A percentile compares a stretch with the other conserved stretches of the same genome.
Conservation (phyloP, 2,113 vertebrate species). For the Poeciliopsis turrubarensis region DNA sequence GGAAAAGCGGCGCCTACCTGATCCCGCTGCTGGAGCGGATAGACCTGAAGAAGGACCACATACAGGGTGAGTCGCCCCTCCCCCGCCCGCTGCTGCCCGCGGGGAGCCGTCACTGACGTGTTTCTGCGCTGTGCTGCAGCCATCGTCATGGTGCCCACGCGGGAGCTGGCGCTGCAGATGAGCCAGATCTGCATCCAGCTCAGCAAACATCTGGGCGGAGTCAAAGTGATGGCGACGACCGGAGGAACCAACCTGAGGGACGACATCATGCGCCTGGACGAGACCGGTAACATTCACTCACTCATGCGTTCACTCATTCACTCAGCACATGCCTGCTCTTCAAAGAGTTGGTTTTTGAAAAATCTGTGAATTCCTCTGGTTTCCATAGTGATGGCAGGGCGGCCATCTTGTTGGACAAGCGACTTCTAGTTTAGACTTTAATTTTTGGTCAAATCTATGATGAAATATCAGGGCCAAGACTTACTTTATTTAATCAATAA, state of each 20-base stretch:
- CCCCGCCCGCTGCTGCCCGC: neutral
- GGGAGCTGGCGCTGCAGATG: slow-evolving; percentile 83
- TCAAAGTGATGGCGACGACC: slow-evolving; percentile 84
- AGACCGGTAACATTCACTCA: slow-evolving; percentile 61
- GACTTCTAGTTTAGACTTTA: too few relatives aligned
- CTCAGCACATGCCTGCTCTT: too few relatives aligned
- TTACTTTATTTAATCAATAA: too few relatives aligned
- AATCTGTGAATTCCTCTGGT: too few relatives aligned
- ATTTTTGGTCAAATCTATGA: too few relatives aligned
- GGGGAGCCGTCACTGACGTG: neutral
- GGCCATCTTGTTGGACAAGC: too few relatives aligned
- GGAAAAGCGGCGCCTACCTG: slow-evolving; percentile 84
- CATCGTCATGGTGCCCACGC: slow-evolving; percentile 82
- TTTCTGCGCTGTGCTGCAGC: slow-evolving; percentile 41
- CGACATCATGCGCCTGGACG: slow-evolving; percentile 84
- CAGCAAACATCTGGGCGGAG: slow-evolving; percentile 83
- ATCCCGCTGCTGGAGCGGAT: slow-evolving; percentile 84
- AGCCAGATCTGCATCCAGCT: slow-evolving; percentile 84
- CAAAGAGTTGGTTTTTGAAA: too few relatives aligned
- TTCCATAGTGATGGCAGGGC: too few relatives aligned
- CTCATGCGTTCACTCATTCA: too few relatives aligned
- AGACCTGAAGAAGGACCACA: slow-evolving; percentile 83
- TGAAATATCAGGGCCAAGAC: too few relatives aligned
- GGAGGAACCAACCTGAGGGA: slow-evolving; percentile 83
- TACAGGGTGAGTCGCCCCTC: slow-evolving; percentile 74